A percentile compares a stretch with the other conserved stretches of the same genome.
Conservation (phyloP, 2,113 vertebrate genomes). For the Albula glossodonta region DNA sequence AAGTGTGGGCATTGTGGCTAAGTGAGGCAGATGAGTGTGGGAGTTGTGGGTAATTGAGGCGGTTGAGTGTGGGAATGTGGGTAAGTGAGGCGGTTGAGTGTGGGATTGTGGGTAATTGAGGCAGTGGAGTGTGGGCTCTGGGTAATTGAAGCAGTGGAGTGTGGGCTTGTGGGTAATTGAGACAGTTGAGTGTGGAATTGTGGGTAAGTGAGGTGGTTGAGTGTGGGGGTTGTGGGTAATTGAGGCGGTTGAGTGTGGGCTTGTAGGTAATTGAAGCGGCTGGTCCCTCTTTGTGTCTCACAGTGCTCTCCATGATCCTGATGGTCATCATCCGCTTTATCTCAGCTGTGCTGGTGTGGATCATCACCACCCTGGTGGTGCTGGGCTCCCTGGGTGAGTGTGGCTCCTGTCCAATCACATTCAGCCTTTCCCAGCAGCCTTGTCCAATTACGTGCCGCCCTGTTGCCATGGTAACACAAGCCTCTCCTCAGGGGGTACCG, state of each 20-base stretch:
- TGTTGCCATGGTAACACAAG: too few species aligned
- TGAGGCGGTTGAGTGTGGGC: neutral
- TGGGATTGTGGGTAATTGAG: neutral
- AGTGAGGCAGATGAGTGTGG: too few species aligned
- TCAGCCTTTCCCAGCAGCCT: neutral
- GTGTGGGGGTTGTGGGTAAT: neutral
- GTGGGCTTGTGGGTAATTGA: neutral
- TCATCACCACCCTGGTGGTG: slow-evolving; percentile 86
- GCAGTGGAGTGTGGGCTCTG: neutral
- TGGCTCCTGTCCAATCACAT: neutral
- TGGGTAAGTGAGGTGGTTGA: neutral
- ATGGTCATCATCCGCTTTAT: slow-evolving; percentile 97
- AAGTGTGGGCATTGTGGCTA: too few species aligned
- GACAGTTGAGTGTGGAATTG: neutral
- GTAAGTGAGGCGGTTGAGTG: neutral
- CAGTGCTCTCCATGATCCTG: slow-evolving; percentile 93
- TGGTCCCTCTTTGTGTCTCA: slow-evolving; percentile 24
- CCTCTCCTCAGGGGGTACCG: slow-evolving; percentile 78
- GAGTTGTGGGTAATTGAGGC: too few species aligned
- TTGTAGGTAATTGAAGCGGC: neutral
- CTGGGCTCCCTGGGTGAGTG: slow-evolving; percentile 87
- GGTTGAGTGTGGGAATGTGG: neutral
- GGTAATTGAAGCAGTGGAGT: neutral
- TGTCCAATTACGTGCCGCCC: neutral
- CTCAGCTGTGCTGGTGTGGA: slow-evolving; percentile 91